Percentiles rank a stretch among this genome's conserved stretches.
Evolutionary conservation across 2,113 vertebrate genomes (phyloP).

Genomic region (Alectura lathami): DNA sequence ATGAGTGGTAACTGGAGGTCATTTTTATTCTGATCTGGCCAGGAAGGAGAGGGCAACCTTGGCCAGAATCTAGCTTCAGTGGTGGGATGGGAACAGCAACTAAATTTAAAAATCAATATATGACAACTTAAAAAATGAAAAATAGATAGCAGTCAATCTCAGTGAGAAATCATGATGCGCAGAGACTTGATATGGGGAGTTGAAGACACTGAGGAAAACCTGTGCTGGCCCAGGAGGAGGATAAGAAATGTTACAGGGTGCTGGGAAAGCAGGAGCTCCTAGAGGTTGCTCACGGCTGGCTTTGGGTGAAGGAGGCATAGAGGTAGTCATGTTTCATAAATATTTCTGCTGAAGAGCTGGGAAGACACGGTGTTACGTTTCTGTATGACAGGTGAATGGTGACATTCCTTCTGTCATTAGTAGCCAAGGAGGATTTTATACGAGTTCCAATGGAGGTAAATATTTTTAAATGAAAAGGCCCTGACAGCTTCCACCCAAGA

Average conservation of each 20-base stretch:
- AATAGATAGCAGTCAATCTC: not conserved
- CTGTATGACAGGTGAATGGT: not conserved
- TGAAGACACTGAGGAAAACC: not conserved
- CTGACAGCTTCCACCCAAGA: not conserved
- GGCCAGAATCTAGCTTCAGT: conserved; percentile 43
- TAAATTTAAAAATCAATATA: conserved; percentile 62
- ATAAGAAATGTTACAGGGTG: not conserved
- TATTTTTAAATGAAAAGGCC: not conserved
- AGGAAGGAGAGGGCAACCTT: conserved; percentile 56
- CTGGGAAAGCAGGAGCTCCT: not conserved
- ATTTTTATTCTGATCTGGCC: conserved; percentile 59
- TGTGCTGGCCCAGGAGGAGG: not conserved
- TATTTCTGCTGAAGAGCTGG: not conserved
- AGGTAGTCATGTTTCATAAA: not conserved
- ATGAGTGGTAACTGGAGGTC: conserved; percentile 8
- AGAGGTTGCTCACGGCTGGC: not conserved
- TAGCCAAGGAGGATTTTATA: not conserved
- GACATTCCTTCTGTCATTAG: not conserved
- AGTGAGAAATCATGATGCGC: not conserved
- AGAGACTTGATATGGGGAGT: not conserved
- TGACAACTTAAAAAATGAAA: conserved; percentile 52
- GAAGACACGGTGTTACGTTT: not conserved
- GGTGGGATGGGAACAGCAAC: conserved; percentile 58
- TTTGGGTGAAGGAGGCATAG: not conserved
- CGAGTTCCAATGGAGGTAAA: not conserved